Base-by-base conservation (phyloP, 2,888 invertebrate species). In the Cryptocephalus moraei region DNA sequence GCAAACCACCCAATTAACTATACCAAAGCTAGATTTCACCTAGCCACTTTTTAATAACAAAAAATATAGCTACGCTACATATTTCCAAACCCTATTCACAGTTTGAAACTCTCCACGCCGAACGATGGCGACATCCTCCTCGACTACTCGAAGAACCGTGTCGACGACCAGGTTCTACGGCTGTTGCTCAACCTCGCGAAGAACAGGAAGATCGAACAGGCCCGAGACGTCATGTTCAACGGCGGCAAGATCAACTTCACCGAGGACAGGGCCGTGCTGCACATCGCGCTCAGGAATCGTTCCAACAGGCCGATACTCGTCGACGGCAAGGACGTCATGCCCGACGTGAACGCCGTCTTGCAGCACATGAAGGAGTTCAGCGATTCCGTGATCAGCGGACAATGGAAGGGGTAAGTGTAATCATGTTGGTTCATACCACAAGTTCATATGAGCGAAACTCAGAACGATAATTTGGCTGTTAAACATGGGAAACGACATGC, bases 191-290 rank as follows among this genome's bases (percentile, higher is more conserved):
- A 88, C 53, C 72, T 99, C 75, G 94, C 93, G 47, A 78, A 77
- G 61, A 82, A 81, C 39, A 78, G 96, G 10, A 82, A 87, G 59
- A 84, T 99, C 33, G 88, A 87, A 64, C 77, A 82, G 59, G 88
- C 91, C 32, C 79, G 96, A 54, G 82, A 90, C 72, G 88, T 87
- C 31, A 95, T 99, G 96, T 97, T 84, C 63, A 60, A 62, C 42
- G 99, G 96, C n/a, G 79, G 89, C 62, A 91, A 90, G 69, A 97
- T 99, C 55, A 99, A 99, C 74, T 91, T 94, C 65, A 99, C 99
- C 0, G 99, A 99, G 71, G 82, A 90, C 66, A 43, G 99, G 46
- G 90, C 97, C 11, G 99, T 99, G 0, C 74, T 99, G 8, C 99
- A 99, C 68, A 77, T 88, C 12, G 99, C 99, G 2, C 77, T 99